A percentile compares a stretch with the other conserved stretches of the same genome.
These are phyloP conservation scores for Chrysochloris asiatica DNA, from an alignment of 2,113 vertebrate genomes.

Conservation along the genomic window DNA sequence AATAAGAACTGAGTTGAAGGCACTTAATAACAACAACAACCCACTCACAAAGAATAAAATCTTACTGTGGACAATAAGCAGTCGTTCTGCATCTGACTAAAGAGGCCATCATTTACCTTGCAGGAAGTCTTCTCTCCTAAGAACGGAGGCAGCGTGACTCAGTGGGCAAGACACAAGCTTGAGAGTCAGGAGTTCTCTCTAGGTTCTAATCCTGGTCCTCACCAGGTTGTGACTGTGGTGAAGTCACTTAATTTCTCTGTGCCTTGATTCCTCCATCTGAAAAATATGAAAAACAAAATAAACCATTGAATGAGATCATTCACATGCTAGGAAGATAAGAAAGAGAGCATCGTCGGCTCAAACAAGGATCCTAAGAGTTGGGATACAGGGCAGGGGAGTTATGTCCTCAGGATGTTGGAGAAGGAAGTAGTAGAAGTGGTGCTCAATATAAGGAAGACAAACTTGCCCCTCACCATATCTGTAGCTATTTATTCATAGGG, in stretches of 20 bases:
- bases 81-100: rapidly evolving
- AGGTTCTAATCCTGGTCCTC: conserved; percentile 48
- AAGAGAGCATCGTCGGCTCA: rapidly evolving
- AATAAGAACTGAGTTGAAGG: too few species aligned
- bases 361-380: too few species aligned
- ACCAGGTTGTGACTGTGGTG: conserved; percentile 44
- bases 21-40: too few species aligned
- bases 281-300: background rate
- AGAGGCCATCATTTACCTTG: conserved; percentile 57
- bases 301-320: rapidly evolving
- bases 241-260: conserved; percentile 72
- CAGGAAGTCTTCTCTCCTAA: conserved; percentile 63
- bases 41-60: rapidly evolving
- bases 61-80: background rate
- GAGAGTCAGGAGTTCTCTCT: conserved; percentile 43
- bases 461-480: rapidly evolving
- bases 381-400: rapidly evolving
- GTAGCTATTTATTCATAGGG: rapidly evolving
- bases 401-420: rapidly evolving
- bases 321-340: rapidly evolving
- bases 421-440: background rate
- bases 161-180: conserved; percentile 58
- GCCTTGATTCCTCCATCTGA: conserved; percentile 76
- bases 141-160: conserved; percentile 74
- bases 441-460: background rate